A percentile compares a stretch with the other conserved stretches of the same genome.
These are phyloP conservation scores for Drosophila melanosoma DNA, from an alignment of 2,888 invertebrate species.

Conservation along the genomic window DNA sequence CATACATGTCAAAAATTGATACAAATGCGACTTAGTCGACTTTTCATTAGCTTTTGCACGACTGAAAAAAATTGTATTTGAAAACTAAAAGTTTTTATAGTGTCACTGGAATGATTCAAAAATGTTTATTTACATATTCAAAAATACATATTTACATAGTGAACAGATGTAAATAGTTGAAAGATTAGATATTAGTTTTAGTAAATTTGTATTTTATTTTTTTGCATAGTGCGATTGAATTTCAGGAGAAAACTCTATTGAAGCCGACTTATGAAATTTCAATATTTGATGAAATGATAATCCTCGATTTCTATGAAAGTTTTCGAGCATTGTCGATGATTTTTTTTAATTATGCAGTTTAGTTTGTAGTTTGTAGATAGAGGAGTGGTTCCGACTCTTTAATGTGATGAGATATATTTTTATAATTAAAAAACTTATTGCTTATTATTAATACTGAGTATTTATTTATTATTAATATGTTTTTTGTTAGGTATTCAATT, in stretches of 20 bases:
- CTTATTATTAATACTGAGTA: background rate
- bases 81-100: slow-evolving; percentile 1
- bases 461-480: background rate
- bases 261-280: background rate
- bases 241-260: background rate
- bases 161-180: background rate
- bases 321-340: background rate
- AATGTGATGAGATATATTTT: background rate
- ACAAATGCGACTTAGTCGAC: slow-evolving; percentile 22
- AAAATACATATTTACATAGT: background rate
- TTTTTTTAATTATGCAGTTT: background rate
- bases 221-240: background rate
- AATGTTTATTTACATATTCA: background rate
- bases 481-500: background rate
- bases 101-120: slow-evolving; percentile 1
- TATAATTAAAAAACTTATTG: background rate
- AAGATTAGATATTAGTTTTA: background rate
- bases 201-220: background rate
- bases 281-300: background rate
- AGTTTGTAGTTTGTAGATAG: too few relatives aligned
- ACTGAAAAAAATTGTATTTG: slow-evolving; percentile 26
- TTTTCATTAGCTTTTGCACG: slow-evolving; percentile 40
- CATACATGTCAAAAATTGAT: slow-evolving; percentile 21
- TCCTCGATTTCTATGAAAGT: background rate
- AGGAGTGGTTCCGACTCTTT: background rate